Evolutionary conservation across 2,888 invertebrate species (phyloP).

Genomic region (Diabrotica balteata): DNA sequence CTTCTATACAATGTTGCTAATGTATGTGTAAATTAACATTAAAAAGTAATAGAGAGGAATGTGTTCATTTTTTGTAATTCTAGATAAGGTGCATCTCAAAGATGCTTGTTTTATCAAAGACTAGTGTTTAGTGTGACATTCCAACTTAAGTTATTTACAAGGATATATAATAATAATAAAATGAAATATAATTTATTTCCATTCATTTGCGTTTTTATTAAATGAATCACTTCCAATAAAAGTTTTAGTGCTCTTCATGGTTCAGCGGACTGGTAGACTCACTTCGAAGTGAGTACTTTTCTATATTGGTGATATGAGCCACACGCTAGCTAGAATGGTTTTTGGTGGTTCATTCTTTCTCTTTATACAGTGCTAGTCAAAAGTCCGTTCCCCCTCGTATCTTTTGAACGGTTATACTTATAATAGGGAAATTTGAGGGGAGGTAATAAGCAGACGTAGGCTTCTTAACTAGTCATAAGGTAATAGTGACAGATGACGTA

Average conservation of each 20-base stretch:
- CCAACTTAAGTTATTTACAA: slow-evolving; percentile 26
- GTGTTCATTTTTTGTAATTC: slow-evolving; percentile 29
- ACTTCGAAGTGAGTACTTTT: neutral
- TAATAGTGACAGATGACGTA: too few relatives aligned
- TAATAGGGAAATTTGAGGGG: too few relatives aligned
- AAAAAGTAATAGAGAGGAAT: slow-evolving; percentile 14
- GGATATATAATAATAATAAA: slow-evolving; percentile 14
- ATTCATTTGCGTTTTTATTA: slow-evolving; percentile 6
- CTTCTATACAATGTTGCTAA: slow-evolving; percentile 14
- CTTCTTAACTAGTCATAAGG: too few relatives aligned
- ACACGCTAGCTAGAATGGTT: too few relatives aligned
- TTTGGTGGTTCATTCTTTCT: too few relatives aligned
- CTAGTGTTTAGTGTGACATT: slow-evolving; percentile 26
- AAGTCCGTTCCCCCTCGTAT: too few relatives aligned
- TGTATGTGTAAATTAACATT: slow-evolving; percentile 4
- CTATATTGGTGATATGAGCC: neutral
- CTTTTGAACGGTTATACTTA: too few relatives aligned
- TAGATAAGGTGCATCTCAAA: slow-evolving; percentile 17
- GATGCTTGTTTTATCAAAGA: slow-evolving; percentile 28
- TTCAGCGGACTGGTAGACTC: neutral
- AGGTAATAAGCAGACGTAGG: too few relatives aligned
- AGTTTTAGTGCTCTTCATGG: neutral
- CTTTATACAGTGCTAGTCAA: too few relatives aligned
- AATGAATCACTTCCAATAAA: neutral
- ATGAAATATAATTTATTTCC: slow-evolving; percentile 23